phyloP scores from a whole-genome alignment of 2,797 vertebrate genomes.

The Dromococcyx pavoninus region DNA sequence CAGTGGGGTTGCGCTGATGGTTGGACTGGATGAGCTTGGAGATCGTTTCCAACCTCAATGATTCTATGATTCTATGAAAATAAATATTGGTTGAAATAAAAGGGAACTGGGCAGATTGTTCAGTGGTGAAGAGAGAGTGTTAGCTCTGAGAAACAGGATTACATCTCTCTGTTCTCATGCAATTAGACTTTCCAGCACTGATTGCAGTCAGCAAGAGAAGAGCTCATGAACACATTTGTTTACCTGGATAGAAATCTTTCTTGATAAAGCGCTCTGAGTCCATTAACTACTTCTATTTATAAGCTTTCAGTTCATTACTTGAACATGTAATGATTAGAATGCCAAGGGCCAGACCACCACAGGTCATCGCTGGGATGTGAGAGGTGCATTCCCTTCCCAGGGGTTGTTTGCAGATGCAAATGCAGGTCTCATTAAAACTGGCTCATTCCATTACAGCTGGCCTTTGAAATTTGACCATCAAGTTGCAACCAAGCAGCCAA shows the following conservation, averaged over 20 bases:
- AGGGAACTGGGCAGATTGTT: background rate
- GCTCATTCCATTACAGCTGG: rapidly evolving
- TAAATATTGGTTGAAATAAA: constrained; percentile 1
- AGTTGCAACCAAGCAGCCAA: background rate
- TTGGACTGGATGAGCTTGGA: too few relatives aligned
- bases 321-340: background rate
- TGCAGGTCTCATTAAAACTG: background rate
- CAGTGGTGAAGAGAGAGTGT: background rate
- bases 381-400: background rate
- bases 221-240: background rate
- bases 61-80: background rate
- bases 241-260: background rate
- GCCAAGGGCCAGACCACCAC: background rate
- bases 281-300: constrained; percentile 1
- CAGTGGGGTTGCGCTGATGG: too few relatives aligned
- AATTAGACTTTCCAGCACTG: background rate
- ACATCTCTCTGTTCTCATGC: background rate
- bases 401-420: background rate
- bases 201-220: background rate
- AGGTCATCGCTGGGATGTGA: background rate
- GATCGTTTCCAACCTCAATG: too few relatives aligned
- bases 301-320: background rate
- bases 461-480: background rate
- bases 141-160: background rate
- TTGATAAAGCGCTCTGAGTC: constrained; percentile 8